Conservation (phyloP, 92 coral and sea anemone species). For the Actinostola sp. region DNA sequence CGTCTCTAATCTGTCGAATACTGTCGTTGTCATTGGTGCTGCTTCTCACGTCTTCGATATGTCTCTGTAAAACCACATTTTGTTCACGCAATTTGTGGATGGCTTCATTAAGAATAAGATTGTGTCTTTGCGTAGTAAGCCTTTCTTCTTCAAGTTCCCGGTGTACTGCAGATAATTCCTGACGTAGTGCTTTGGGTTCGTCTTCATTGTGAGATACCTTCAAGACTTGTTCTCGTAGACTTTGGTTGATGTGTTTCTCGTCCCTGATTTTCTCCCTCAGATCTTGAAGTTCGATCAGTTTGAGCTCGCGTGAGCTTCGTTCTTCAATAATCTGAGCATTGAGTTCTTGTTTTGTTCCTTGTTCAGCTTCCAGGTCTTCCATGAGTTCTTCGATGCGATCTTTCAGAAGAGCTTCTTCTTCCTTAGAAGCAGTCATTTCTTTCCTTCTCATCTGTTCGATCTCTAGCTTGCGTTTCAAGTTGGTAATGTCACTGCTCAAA, state of each 20-base stretch:
- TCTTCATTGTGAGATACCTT: background rate
- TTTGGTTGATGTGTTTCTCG: conserved; percentile 17
- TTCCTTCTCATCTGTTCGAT: conserved; percentile 22
- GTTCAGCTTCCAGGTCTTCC: conserved; percentile 51
- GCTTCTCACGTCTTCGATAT: conserved; percentile 11
- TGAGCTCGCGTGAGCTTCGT: conserved; percentile 38
- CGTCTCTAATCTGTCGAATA: conserved; percentile 16
- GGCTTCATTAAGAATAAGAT: conserved; percentile 28
- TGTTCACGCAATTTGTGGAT: conserved; percentile 35
- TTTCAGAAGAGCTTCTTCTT: conserved; percentile 35
- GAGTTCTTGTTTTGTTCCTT: conserved; percentile 39
- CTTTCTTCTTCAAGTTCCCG: conserved; percentile 47
- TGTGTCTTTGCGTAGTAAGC: conserved; percentile 26
- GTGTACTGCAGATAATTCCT: conserved; percentile 21
- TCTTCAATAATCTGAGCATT: conserved; percentile 38
- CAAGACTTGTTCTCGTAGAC: conserved; percentile 27
- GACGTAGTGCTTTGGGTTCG: background rate
- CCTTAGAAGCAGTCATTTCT: conserved; percentile 6
- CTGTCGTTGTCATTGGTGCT: conserved; percentile 1
- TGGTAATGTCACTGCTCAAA: conserved; percentile 9
- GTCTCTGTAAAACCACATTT: conserved; percentile 25
- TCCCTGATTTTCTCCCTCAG: conserved; percentile 35
- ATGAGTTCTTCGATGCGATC: conserved; percentile 45
- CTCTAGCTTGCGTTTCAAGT: conserved; percentile 33
- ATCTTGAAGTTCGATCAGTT: conserved; percentile 32